Base-by-base conservation (phyloP, 2,797 vertebrate species). In the Lagorchestes hirsutus region DNA sequence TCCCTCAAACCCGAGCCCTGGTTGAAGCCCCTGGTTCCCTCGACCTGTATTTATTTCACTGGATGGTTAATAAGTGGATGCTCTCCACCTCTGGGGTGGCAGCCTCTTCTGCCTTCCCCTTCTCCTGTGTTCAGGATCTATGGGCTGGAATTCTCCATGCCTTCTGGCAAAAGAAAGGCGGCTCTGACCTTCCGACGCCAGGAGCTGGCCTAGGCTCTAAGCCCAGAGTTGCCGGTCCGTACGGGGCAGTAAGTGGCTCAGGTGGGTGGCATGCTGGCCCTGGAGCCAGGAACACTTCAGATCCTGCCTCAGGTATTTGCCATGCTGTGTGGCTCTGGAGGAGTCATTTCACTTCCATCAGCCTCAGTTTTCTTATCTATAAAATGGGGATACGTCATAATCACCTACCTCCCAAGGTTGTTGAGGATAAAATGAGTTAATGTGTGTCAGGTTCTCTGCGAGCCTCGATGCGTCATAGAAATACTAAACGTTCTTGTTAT, bases 1-100 rank as follows among this genome's bases (percentile, higher is more conserved):
- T 67, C 29, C 10, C 18, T 0, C 5, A 31, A 40, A 50, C 74
- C 54, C 0, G 0, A 22, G 55, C 27, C 46, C 34, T 57, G 0
- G 5, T 52, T 54, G 9, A 3, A 40, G 13, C 16, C 46, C 18
- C 5, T 12, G 74, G 50, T 24, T 22, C 24, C 10, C 5, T 11
- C 11, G 10, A 28, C 59, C 55, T 14, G 93, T 90, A 92, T n/a
- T 54, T 56, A 28, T 10, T 87, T 90, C 2, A 13, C 10, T 1
- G 67, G 91, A 56, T 82, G 40, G n/a, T 82, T 46, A 46, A 27
- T 82, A 10, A 87, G 74, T 1, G 1, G 74, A 87, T 40, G 18
- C 40, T 46, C 10, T 50, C 74, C 28, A 0, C 6, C 92, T 29
- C 54, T 10, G 40, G 31, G 14, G 31, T 14, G 59, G 50, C 93